A percentile compares a stretch with the other conserved stretches of the same genome.
phyloP scores from a whole-genome alignment of 1,140 invertebrate species.

The Trichomalopsis sarcophagae region DNA sequence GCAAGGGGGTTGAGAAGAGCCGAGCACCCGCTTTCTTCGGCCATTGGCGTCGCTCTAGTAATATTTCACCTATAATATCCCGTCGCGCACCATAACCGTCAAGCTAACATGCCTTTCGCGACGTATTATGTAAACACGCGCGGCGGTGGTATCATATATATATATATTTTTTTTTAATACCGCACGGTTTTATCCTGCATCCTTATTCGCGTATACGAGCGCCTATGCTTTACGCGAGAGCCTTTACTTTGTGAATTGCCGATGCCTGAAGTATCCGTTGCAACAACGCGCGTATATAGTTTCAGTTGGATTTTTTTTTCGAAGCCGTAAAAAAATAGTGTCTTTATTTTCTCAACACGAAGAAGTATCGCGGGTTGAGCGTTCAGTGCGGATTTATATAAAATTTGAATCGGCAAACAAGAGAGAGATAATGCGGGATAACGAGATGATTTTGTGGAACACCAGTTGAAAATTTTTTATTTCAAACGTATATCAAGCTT shows the following conservation, averaged over 20 bases:
- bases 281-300: not conserved
- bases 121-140: not conserved
- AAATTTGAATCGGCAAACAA: too few relatives aligned
- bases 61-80: constrained; percentile 1
- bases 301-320: not conserved
- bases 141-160: not conserved
- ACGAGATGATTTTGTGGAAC: too few relatives aligned
- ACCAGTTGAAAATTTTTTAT: too few relatives aligned
- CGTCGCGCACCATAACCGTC: not conserved
- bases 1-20: not conserved
- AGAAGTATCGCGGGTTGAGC: too few relatives aligned
- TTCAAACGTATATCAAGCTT: too few relatives aligned
- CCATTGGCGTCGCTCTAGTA: not conserved
- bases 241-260: not conserved
- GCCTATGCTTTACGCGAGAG: not conserved
- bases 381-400: too few relatives aligned
- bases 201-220: not conserved
- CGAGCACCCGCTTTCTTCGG: too few relatives aligned
- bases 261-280: not conserved
- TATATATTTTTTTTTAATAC: not conserved
- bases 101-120: not conserved
- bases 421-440: too few relatives aligned
- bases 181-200: not conserved
- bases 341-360: too few relatives aligned
- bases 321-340: too few relatives aligned